Evolutionary conservation across 2,797 vertebrate species (phyloP), one percentile per base, ranked within the genome.

Genomic region (Myotis daubentonii): DNA sequence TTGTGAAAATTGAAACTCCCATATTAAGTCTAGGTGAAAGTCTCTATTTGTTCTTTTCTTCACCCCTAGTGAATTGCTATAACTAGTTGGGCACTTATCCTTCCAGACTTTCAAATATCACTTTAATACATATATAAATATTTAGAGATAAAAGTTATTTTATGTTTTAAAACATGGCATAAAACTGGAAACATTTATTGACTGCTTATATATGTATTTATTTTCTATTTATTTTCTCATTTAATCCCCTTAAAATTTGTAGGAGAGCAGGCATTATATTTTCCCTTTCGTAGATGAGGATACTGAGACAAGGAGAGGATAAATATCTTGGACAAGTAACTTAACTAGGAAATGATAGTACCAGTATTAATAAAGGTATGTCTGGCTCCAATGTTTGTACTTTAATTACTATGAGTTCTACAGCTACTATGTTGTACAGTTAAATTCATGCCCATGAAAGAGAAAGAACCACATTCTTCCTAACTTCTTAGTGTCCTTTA

Each of bases 181-280:
- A 60, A 81, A 93, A 41, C 28, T 79, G 80, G 44, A 82, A 91
- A 72, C 23, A 79, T 57, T 88, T 94, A 83, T 62, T 82, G 44
- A 44, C 49, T 55, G 2, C 55, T 89, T 74, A 62, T 4, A 25
- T 66, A 55, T 6, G 17, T 71, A 22, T 88, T 44, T 72, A 16
- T 44, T 94, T 94, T 85, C 20, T 87, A 8, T 93, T 51, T 53
- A 8, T 93, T 51, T 53, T 81, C 47, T 90, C 41, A 86, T 85
- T 96, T 91, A 87, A 74, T 70, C 20, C 47, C 4, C 28, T 0
- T 88, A 76, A 47, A 19, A 79, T 93, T 94, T 82, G 80, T 85
- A 22, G 41, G 44, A 88, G 57, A 47, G 19, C 30, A 85, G 23
- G 38, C 17, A 15, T 89, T 60, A 80, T 19, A 75, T 36, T 60